phyloP scores from a whole-genome alignment of 2,888 invertebrate genomes.

The Celastrina argiolus region DNA sequence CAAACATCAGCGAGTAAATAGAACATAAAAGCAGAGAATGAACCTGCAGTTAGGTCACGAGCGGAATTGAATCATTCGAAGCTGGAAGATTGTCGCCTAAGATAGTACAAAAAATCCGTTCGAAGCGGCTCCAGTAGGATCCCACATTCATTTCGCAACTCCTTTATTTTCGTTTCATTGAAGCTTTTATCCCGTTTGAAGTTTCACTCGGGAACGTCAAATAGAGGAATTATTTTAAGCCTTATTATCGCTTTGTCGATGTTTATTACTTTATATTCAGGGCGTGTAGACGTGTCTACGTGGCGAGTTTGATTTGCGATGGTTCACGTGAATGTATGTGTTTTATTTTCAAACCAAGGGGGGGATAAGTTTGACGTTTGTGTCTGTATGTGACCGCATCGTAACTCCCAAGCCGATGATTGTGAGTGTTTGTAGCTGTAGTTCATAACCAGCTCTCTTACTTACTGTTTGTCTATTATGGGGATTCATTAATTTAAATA shows the following conservation, averaged over 20 bases:
- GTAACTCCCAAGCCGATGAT: too few species aligned
- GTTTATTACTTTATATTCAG: too few species aligned
- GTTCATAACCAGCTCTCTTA: too few species aligned
- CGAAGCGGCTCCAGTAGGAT: background rate
- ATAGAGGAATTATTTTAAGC: background rate
- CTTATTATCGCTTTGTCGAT: background rate
- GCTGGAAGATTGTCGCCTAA: constrained; percentile 8
- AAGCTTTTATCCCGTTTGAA: background rate
- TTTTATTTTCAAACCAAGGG: too few species aligned
- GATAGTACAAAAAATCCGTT: constrained; percentile 3
- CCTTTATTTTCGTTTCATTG: background rate
- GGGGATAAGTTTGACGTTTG: too few species aligned
- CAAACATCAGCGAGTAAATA: background rate
- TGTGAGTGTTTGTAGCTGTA: too few species aligned
- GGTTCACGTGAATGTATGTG: too few species aligned
- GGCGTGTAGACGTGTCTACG: background rate
- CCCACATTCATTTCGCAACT: background rate
- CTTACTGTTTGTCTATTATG: too few species aligned
- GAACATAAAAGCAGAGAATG: constrained; percentile 1
- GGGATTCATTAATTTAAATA: too few species aligned
- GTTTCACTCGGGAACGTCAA: background rate
- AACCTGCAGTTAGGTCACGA: background rate
- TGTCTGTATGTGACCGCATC: too few species aligned
- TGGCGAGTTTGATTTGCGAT: too few species aligned
- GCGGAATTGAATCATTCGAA: background rate